Evolutionary conservation across 2,797 vertebrate species (phyloP).

Genomic region (Vireo griseus): DNA sequence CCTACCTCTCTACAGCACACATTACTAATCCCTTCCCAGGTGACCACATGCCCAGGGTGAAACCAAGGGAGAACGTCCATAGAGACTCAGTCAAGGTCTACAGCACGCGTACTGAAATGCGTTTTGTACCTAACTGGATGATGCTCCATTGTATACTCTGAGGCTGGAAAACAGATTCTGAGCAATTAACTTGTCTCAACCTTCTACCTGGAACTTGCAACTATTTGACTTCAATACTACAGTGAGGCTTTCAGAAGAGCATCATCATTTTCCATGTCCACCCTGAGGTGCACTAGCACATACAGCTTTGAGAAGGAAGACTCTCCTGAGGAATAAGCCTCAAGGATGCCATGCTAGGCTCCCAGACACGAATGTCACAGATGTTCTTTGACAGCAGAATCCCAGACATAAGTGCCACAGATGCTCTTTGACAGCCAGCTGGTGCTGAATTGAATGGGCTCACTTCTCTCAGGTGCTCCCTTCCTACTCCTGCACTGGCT

Average conservation of each 20-base stretch:
- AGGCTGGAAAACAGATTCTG: not conserved
- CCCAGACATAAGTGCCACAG: accelerated
- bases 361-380: not conserved
- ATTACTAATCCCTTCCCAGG: not conserved
- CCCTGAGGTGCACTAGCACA: not conserved
- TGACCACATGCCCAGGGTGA: not conserved
- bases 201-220: not conserved
- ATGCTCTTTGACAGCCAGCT: not conserved
- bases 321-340: not conserved
- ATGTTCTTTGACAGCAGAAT: not conserved
- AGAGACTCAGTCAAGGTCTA: not conserved
- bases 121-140: not conserved
- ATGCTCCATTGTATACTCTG: accelerated
- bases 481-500: not conserved
- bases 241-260: not conserved
- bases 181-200: not conserved
- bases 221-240: not conserved
- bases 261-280: too few relatives aligned
- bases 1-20: not conserved
- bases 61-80: not conserved
- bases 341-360: not conserved
- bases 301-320: not conserved
- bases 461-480: not conserved
- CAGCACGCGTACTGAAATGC: not conserved
- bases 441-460: not conserved